Evolutionary conservation across 2,888 invertebrate species (phyloP), one percentile per base, ranked within the genome.

Genomic region (Furcula furcula): DNA sequence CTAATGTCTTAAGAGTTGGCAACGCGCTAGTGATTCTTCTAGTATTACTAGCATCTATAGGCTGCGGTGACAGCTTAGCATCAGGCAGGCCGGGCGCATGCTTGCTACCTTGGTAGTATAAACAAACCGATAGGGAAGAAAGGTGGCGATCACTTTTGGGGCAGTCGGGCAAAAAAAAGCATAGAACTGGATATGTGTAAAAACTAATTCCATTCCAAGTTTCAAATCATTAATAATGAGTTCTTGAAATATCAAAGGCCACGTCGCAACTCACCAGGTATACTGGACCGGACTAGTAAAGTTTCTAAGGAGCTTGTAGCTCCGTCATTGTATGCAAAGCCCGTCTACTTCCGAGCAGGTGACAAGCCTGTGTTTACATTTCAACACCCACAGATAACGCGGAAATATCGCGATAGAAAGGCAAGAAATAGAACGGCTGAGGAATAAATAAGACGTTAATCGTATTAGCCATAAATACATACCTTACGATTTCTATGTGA

Each of bases 241-340:
- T 40, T 44, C 16, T 18, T 31, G 13, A 31, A 40, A 30, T 47
- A 23, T 37, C 16, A 34, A 46, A 40, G 10, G 27, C 16, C 22
- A 31, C n/a, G n/a, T n/a, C n/a, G n/a, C 26, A 10, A 35, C 28
- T 7, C 7, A 28, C 29, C 19, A 33, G 30, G 28, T 25, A 25
- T 13, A 25, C 45, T 50, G 21, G 21, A 10, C 10, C 5, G 10
- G 10, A 10, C 42, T 40, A 45, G 40, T 25, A 18, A 33, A 40
- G 53, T 48, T 49, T 39, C 58, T 51, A 66, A 47, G 78, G 58
- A 73, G 79, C 76, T 70, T 66, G 74, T 76, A 69, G 55, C 63
- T 35, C 63, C 66, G 76, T 82, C 81, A 85, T 85, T 85, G 83
- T 85, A 85, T 84, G 84, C 82, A 80, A 83, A 85, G 65, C 55